phyloP scores from a whole-genome alignment of 1,140 invertebrate species.

The Venturia canescens region DNA sequence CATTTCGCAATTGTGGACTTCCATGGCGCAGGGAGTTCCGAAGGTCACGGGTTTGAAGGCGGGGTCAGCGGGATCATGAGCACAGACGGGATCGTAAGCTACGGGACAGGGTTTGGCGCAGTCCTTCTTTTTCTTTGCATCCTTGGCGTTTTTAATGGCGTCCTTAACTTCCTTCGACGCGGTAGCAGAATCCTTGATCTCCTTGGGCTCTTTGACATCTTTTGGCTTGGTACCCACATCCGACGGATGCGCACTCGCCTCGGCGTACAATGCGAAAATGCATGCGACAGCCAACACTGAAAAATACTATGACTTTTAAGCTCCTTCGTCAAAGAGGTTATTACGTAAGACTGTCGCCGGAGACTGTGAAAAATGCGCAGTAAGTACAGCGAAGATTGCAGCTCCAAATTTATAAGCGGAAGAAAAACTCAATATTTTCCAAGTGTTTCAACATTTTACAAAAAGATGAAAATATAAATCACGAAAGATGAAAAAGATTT shows the following conservation, averaged over 20 bases:
- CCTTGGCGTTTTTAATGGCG: constrained; percentile 69
- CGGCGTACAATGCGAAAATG: constrained; percentile 60
- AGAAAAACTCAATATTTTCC: too few relatives aligned
- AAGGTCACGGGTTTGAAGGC: constrained; percentile 67
- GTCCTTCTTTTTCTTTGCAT: constrained; percentile 70
- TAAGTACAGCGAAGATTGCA: too few relatives aligned
- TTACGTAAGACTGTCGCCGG: too few relatives aligned
- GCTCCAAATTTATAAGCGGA: too few relatives aligned
- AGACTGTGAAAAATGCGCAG: too few relatives aligned
- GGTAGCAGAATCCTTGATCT: constrained; percentile 64
- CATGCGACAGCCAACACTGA: constrained; percentile 58
- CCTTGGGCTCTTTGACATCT: constrained; percentile 63
- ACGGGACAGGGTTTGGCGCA: constrained; percentile 64
- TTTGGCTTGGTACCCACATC: constrained; percentile 58
- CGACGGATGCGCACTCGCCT: constrained; percentile 53
- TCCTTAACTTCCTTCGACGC: constrained; percentile 71
- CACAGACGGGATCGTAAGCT: constrained; percentile 69
- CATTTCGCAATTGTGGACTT: constrained; percentile 69
- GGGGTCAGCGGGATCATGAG: constrained; percentile 65
- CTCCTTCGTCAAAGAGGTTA: neutral
- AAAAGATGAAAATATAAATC: too few relatives aligned
- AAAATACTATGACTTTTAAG: too few relatives aligned
- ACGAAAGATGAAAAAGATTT: too few relatives aligned
- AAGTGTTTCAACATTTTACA: too few relatives aligned
- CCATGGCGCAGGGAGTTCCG: constrained; percentile 65